These are phyloP conservation scores for Capitella teleta DNA, from an alignment of 1,140 invertebrate species.

Conservation along the genomic window DNA sequence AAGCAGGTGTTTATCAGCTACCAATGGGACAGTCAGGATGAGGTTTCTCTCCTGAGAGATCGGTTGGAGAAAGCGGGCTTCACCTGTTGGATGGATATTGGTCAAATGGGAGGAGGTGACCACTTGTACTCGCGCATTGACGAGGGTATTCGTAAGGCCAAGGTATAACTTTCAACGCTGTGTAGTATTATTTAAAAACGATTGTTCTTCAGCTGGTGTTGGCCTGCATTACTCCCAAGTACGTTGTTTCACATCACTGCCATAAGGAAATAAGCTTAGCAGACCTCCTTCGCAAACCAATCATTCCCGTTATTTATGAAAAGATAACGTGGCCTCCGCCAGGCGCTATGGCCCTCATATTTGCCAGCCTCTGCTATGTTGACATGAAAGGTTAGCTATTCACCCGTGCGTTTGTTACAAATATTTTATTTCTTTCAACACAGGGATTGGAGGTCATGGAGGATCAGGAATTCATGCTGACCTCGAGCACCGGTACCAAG, in stretches of 20 bases:
- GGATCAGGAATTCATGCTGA: constrained; percentile 43
- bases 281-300: constrained; percentile 31
- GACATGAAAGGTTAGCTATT: neutral
- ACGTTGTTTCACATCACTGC: constrained; percentile 32
- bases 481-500: constrained; percentile 38
- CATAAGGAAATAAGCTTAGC: constrained; percentile 15
- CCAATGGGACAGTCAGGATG: constrained; percentile 36
- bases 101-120: constrained; percentile 39
- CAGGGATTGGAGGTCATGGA: constrained; percentile 45
- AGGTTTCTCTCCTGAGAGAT: constrained; percentile 25
- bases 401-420: neutral
- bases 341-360: constrained; percentile 33
- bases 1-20: constrained; percentile 41
- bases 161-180: constrained; percentile 12
- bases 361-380: constrained; percentile 16
- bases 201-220: neutral
- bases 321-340: constrained; percentile 29
- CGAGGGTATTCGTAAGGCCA: constrained; percentile 25
- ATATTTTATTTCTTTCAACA: neutral
- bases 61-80: constrained; percentile 22
- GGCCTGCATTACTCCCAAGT: constrained; percentile 30
- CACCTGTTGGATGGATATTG: constrained; percentile 35
- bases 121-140: constrained; percentile 38
- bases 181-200: neutral
- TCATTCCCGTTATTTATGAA: constrained; percentile 32